These are phyloP conservation scores for Syndactyla subalaris DNA, from an alignment of 2,797 vertebrate species.

Conservation along the genomic window DNA sequence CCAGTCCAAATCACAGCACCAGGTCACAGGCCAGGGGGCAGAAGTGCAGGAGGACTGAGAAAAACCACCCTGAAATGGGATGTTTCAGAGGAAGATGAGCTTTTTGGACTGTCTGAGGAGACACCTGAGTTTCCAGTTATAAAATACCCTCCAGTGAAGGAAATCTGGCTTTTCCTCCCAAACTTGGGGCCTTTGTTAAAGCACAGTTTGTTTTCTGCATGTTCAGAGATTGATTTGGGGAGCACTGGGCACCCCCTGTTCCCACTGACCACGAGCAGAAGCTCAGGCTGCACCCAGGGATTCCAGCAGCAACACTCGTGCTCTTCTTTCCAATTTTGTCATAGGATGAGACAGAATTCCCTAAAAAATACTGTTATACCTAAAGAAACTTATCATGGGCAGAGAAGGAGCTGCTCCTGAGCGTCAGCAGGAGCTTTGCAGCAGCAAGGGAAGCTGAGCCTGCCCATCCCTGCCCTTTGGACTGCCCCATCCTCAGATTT, in stretches of 20 bases:
- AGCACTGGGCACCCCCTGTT: fast-evolving
- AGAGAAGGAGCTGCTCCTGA: not conserved
- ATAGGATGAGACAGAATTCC: not conserved
- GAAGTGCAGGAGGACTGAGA: not conserved
- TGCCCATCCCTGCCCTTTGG: not conserved
- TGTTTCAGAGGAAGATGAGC: not conserved
- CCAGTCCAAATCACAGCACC: not conserved
- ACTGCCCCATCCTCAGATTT: not conserved
- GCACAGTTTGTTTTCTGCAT: not conserved
- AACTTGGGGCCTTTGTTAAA: not conserved
- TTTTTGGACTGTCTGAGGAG: not conserved
- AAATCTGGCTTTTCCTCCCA: not conserved
- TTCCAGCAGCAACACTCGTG: fast-evolving
- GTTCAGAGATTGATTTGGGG: not conserved
- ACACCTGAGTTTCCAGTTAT: not conserved
- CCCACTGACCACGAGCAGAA: not conserved
- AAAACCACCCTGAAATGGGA: not conserved
- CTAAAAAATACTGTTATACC: not conserved
- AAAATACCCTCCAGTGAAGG: not conserved
- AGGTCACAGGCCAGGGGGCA: not conserved
- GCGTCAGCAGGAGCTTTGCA: conserved; percentile 7
- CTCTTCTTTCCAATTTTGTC: not conserved
- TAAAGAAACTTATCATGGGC: not conserved
- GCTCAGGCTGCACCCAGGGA: fast-evolving
- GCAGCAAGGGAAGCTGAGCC: not conserved